Evolutionary conservation across 2,888 invertebrate species (phyloP).

Genomic region (Sinohyriopsis cumingii): DNA sequence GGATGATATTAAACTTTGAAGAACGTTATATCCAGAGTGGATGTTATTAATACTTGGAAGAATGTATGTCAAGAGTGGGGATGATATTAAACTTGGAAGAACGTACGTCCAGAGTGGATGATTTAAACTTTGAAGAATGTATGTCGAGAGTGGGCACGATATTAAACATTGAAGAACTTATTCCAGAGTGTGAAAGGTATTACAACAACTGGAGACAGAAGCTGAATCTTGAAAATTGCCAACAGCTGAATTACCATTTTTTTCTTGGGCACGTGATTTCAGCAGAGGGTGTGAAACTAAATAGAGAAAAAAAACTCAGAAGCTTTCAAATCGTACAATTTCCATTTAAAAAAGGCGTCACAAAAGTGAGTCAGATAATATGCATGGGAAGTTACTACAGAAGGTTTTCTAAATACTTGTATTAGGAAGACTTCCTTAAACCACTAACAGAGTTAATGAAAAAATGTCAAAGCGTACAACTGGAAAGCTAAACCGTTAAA

Average conservation of each 20-base stretch:
- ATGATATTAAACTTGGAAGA: too few relatives aligned
- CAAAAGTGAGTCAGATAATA: slow-evolving; percentile 23
- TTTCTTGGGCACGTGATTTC: slow-evolving; percentile 25
- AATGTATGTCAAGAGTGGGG: too few relatives aligned
- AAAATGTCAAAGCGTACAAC: background rate
- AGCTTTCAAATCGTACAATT: slow-evolving; percentile 8
- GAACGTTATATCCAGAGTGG: too few relatives aligned
- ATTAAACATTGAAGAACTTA: slow-evolving; percentile 17
- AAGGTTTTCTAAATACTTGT: slow-evolving; percentile 5
- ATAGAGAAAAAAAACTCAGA: slow-evolving; percentile 10
- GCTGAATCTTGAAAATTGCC: slow-evolving; percentile 35
- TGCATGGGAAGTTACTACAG: slow-evolving; percentile 24
- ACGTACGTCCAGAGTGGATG: too few relatives aligned
- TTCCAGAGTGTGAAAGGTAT: slow-evolving; percentile 21
- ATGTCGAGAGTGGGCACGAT: too few relatives aligned
- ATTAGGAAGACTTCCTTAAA: slow-evolving; percentile 18
- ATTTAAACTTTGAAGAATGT: too few relatives aligned
- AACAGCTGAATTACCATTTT: slow-evolving; percentile 20
- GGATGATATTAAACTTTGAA: too few relatives aligned
- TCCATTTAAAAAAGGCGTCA: slow-evolving; percentile 12
- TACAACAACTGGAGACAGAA: slow-evolving; percentile 26
- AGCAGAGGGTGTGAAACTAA: slow-evolving; percentile 1
- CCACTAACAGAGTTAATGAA: slow-evolving; percentile 18
- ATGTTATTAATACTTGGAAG: too few relatives aligned
- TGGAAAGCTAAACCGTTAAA: slow-evolving; percentile 10